Conservation (phyloP, 2,888 invertebrate genomes). For the Lepidochrysops patricia region DNA sequence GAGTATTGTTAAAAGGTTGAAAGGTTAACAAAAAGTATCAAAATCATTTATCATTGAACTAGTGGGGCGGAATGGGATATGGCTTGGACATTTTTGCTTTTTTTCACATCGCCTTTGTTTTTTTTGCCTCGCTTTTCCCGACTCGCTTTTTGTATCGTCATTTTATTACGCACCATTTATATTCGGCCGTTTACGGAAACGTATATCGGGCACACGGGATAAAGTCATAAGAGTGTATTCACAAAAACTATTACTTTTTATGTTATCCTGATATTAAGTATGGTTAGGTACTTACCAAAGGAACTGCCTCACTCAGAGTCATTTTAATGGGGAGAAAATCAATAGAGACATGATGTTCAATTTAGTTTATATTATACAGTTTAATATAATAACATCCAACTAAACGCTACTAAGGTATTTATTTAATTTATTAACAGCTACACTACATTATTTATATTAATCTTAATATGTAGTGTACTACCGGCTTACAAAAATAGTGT, state of each 20-base stretch:
- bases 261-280: neutral
- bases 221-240: neutral
- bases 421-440: no score
- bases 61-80: slow-evolving; percentile 59
- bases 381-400: no score
- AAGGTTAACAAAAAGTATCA: slow-evolving; percentile 37
- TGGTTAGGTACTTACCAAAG: no score
- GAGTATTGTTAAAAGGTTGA: slow-evolving; percentile 23
- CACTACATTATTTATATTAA: no score
- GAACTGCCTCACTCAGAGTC: no score
- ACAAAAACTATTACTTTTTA: neutral
- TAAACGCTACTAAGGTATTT: no score
- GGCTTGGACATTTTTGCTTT: slow-evolving; percentile 46
- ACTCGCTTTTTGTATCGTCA: slow-evolving; percentile 7
- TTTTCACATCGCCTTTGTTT: slow-evolving; percentile 31
- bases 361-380: no score
- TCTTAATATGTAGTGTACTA: no score
- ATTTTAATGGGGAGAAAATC: no score
- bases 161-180: slow-evolving; percentile 16
- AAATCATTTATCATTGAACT: slow-evolving; percentile 67
- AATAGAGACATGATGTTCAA: no score
- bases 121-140: slow-evolving; percentile 15
- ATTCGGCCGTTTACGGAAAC: slow-evolving; percentile 2
- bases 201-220: neutral
- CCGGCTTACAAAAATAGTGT: no score